phyloP scores from a whole-genome alignment of 2,113 vertebrate species.

The Coracopsis vasa region DNA sequence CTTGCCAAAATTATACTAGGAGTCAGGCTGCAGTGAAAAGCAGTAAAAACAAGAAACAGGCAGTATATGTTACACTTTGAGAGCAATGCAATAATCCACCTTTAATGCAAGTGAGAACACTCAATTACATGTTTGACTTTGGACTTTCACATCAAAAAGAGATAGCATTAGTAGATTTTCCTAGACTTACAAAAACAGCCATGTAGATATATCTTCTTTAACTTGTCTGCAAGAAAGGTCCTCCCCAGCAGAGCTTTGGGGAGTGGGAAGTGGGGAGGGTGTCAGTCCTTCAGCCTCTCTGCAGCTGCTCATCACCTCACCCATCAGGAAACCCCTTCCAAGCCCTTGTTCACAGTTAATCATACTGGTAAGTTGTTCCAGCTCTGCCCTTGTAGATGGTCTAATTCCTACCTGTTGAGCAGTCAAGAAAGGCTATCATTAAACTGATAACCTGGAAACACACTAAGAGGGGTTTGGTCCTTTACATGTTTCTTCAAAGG shows the following conservation, averaged over 20 bases:
- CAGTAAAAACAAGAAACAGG: not conserved
- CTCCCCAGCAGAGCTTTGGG: not conserved
- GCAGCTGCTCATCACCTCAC: not conserved
- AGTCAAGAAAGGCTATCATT: not conserved
- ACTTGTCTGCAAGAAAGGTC: not conserved
- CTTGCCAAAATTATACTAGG: not conserved
- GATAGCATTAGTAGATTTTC: not conserved
- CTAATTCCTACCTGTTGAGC: not conserved
- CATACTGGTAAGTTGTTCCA: not conserved
- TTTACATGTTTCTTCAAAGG: not conserved
- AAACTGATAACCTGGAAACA: not conserved
- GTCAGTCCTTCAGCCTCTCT: not conserved
- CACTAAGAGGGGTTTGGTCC: not conserved
- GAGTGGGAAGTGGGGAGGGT: accelerated
- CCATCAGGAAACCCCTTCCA: not conserved
- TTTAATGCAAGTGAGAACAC: not conserved
- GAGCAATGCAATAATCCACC: not conserved
- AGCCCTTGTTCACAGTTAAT: not conserved
- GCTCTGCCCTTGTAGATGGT: not conserved
- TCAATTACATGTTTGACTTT: not conserved
- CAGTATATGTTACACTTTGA: not conserved
- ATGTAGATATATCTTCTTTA: not conserved
- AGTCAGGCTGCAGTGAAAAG: not conserved
- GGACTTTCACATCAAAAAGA: not conserved
- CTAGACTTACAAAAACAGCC: not conserved